Base-by-base conservation (phyloP, 1,140 invertebrate species). In the Drosophila yakuba region DNA sequence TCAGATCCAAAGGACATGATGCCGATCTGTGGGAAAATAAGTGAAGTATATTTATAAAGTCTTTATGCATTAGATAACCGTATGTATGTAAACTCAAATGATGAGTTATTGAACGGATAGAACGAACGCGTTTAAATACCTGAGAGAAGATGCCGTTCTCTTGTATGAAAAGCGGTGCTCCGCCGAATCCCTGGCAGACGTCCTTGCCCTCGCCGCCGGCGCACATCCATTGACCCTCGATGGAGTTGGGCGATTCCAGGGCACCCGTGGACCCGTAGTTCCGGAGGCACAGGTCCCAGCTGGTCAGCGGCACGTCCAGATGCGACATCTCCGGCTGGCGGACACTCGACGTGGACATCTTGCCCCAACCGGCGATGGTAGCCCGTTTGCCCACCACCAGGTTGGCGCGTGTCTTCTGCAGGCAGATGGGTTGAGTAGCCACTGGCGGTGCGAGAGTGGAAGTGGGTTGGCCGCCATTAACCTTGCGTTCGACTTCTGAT, bases 1-100 rank as follows among this genome's bases (percentile, higher is more conserved):
- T 95, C 95, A 1, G 95, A 95, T 2, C 95, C 95, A 78, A 96
- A 96, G 0, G 95, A 96, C 57, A 95, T 93, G 35, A 96, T 95
- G n/a, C 95, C 95, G 51, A 95, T 93, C 95, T 95, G 52, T 36
- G 7, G n/a, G 28, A 12, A 2, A 20, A 20, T 20, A 20, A 20
- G 20, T 2, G 20, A 20, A 2, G 20, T 20, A 20, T 20, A 20
- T 20, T 20, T 48, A n/a, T 6, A 14, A 25, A 14, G 6, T 38
- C 12, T 38, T 38, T 12, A 5, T 1, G 6, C 28, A 28, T 7
- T 28, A 28, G 28, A 28, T 28, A 28, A 5, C 1, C 20, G 20
- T 20, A 20, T 20, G 4, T 25, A 25, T 25, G 4, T 25, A 25
- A 5, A 25, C 7, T 8, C 2, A 32, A 32, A 32, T 32, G 7